Percentiles rank a stretch among this genome's conserved stretches.
These are phyloP conservation scores for Pegoplata infirma DNA, from an alignment of 2,888 invertebrate genomes.

Conservation along the genomic window DNA sequence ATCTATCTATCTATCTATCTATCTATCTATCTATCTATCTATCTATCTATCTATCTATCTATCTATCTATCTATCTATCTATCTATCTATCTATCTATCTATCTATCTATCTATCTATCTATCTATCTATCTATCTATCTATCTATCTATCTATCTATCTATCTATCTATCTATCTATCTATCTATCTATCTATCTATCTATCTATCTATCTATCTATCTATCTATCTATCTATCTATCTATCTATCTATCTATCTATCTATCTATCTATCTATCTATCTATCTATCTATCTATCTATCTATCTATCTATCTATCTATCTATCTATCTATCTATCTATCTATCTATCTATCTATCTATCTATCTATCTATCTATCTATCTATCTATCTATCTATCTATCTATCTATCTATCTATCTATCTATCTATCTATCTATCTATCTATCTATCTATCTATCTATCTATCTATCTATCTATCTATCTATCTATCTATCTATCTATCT, in stretches of 20 bases:
- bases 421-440: background rate
- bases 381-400: background rate
- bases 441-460: background rate
- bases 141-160: background rate
- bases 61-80: background rate
- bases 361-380: background rate
- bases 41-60: background rate
- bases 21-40: background rate
- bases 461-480: background rate
- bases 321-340: background rate
- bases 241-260: background rate
- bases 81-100: background rate
- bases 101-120: background rate
- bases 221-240: background rate
- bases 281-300: background rate
- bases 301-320: background rate
- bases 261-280: background rate
- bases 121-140: background rate
- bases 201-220: background rate
- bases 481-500: background rate
- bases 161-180: background rate
- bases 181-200: background rate
- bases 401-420: background rate
- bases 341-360: background rate
- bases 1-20: background rate